Evolutionary conservation across 1,140 invertebrate genomes (phyloP), one percentile per base, ranked within the genome.

Genomic region (Trichoplusia ni): DNA sequence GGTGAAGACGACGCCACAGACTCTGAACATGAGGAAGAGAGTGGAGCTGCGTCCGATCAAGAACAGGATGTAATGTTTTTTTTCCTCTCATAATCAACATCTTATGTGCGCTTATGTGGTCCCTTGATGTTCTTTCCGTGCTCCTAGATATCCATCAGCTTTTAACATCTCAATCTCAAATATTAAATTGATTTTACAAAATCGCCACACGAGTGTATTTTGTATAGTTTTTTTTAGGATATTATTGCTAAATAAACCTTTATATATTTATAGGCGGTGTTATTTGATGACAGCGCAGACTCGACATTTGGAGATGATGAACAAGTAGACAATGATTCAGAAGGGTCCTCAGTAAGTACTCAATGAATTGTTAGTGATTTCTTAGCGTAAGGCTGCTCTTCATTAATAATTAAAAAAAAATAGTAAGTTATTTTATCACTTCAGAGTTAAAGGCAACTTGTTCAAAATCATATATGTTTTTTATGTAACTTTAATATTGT

Each of bases 241-340:
- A n/a, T n/a, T n/a, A n/a, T n/a, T n/a, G n/a, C n/a, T n/a, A n/a
- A n/a, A n/a, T n/a, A n/a, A n/a, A n/a, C n/a, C n/a, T n/a, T n/a
- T n/a, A n/a, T n/a, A n/a, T n/a, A n/a, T n/a, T 74, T 75, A 14
- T 46, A 89, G 86, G 79, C 75, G 59, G 84, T 88, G 0, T 21
- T 89, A 38, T 89, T 82, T 75, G 70, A 81, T 56, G 79, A 82
- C 14, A 75, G 71, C 75, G 81, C 67, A 9, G 86, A 83, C 51
- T 86, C 84, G 7, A 67, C 79, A 0, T 69, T 86, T 37, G 79
- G 73, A n/a, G 84, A 81, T 56, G 78, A 84, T 31, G 64, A 73
- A 7, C 38, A 67, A 25, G 40, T 13, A 27, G 70, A 64, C 4
- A 47, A 56, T 56, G 68, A 33, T 23, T 64, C 69, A 53, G 72